Base-by-base conservation (phyloP, 2,797 vertebrate species). In the Strix occidentalis region DNA sequence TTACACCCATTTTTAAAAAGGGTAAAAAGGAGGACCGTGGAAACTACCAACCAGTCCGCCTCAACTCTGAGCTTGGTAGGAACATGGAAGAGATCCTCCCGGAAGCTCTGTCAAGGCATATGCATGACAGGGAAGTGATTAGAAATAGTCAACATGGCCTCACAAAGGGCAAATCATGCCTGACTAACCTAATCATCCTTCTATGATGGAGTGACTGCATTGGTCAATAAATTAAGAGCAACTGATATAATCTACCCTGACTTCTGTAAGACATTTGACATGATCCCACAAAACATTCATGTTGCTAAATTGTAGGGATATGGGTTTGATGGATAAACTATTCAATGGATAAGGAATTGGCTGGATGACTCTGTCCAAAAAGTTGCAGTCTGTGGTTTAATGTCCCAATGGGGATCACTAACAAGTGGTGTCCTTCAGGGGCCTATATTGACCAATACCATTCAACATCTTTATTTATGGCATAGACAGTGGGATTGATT, bases 391-490 rank as follows among this genome's bases (percentile, higher is more conserved):
- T 45, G 50, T 0, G 0, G 16, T 19, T 60, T 45, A 29, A 45
- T 13, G 23, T 60, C 41, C 45, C 81, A 68, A 63, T 7, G 12
- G 21, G 68, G 20, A 33, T 39, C 31, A 0, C 0, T 9, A 60
- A 54, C 31, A 39, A 45, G 16, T 48, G 2, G 4, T 80, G 21
- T 63, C 31, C 17, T 17, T 33, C 37, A 17, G 19, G 28, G 23
- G 5, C 26, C 9, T 1, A 0, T 43, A 16, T 4, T 5, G 17
- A 26, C 18, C 0, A 1, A 14, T 60, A 29, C 14, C 23, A 2
- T 61, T 46, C 25, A 48, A 41, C 24, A 19, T 24, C 21, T 53
- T 69, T 61, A 45, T 45, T 29, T 70, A 46, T n/a, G n/a, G 6
- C 28, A 39, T 13, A 45, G n/a, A 33, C 23, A 68, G 46, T 4